A percentile compares a stretch with the other conserved stretches of the same genome.
Evolutionary conservation across 2,113 vertebrate genomes (phyloP).

Genomic region (Bos indicus): DNA sequence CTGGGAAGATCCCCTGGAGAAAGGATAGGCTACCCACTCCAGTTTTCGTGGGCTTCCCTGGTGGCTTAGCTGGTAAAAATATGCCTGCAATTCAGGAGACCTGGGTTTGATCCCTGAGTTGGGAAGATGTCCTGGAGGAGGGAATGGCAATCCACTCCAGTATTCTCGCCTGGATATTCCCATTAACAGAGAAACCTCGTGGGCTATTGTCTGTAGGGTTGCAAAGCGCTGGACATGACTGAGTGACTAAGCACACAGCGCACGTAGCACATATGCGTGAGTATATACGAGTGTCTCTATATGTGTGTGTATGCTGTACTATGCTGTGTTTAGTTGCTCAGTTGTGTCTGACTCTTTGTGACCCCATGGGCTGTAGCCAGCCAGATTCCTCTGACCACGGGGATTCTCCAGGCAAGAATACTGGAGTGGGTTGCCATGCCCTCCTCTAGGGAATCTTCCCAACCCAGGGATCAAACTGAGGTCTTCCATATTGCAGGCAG

Average conservation of each 20-base stretch:
- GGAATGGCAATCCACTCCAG: background rate
- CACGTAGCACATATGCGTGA: fast-evolving
- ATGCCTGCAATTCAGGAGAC: background rate
- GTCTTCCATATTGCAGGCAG: background rate
- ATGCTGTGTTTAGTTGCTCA: background rate
- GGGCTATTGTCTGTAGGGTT: background rate
- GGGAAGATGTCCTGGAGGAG: background rate
- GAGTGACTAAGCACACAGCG: background rate
- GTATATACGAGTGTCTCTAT: background rate
- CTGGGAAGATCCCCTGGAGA: background rate
- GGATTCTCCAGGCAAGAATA: background rate
- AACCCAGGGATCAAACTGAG: background rate
- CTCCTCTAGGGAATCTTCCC: background rate
- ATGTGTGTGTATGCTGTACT: background rate
- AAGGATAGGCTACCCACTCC: background rate
- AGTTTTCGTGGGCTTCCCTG: background rate
- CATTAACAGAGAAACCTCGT: background rate
- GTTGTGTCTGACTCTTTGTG: fast-evolving
- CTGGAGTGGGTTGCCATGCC: background rate
- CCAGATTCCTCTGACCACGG: background rate
- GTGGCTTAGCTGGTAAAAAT: background rate
- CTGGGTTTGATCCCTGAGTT: background rate
- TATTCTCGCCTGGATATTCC: background rate
- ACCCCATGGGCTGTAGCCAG: background rate
- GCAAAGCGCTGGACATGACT: background rate